phyloP scores from a whole-genome alignment of 2,113 vertebrate species.

The Calidris pugnax region DNA sequence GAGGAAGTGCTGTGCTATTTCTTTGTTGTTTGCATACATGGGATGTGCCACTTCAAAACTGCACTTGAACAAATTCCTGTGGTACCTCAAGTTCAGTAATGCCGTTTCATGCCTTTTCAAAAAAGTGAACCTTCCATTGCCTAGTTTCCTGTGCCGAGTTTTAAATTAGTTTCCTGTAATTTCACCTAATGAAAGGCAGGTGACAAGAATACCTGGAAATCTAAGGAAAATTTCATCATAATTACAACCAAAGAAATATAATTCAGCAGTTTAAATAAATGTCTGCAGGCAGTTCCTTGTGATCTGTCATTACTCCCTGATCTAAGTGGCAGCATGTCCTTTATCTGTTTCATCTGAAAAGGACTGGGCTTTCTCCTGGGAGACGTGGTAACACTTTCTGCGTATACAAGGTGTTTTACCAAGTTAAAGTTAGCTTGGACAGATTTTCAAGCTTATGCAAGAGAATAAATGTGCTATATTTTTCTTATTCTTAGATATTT shows the following conservation, averaged over 20 bases:
- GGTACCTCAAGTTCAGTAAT: background rate
- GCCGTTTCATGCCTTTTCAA: background rate
- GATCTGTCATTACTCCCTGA: background rate
- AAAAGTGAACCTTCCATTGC: background rate
- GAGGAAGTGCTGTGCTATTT: background rate
- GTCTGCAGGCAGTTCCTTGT: background rate
- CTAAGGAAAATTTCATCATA: background rate
- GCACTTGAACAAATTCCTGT: background rate
- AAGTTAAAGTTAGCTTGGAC: background rate
- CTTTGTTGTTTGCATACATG: background rate
- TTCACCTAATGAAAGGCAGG: background rate
- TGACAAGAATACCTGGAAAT: background rate
- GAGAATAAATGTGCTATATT: background rate
- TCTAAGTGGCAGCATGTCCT: background rate
- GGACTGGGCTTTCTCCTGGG: background rate
- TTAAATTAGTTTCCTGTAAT: background rate
- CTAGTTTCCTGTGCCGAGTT: background rate
- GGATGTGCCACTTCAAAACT: background rate
- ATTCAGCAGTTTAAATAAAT: background rate
- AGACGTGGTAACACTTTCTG: background rate
- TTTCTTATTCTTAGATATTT: background rate
- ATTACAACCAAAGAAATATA: background rate
- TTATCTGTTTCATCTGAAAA: background rate
- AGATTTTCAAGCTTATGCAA: background rate
- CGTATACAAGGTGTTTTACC: background rate